A percentile compares a stretch with the other conserved stretches of the same genome.
Conservation (phyloP, 2,797 vertebrate species). For the Hafferia zeledoni region DNA sequence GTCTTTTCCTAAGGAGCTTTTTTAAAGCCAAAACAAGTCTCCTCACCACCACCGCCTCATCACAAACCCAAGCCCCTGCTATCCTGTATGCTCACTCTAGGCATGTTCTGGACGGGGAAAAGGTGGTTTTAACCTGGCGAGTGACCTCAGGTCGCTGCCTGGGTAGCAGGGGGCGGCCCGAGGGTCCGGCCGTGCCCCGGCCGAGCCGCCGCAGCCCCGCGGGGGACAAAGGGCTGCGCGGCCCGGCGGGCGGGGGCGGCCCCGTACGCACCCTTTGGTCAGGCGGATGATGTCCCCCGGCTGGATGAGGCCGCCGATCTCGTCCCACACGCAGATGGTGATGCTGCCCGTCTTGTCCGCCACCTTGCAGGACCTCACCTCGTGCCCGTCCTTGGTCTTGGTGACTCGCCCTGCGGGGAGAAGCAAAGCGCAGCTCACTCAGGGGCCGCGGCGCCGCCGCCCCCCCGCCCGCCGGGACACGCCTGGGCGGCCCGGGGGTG, state of each 20-base stretch:
- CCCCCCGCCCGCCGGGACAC: background rate
- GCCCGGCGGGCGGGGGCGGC: background rate
- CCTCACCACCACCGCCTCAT: background rate
- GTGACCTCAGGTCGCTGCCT: background rate
- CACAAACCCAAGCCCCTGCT: background rate
- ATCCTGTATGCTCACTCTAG: background rate
- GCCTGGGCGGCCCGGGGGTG: background rate
- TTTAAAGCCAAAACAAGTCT: background rate
- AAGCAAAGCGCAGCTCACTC: slow-evolving; percentile 21
- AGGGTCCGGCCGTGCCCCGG: background rate
- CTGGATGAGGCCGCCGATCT: slow-evolving; percentile 94
- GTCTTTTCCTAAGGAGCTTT: background rate
- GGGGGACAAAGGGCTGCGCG: background rate
- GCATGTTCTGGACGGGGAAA: background rate
- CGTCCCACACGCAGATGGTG: slow-evolving; percentile 97
- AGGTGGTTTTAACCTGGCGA: background rate
- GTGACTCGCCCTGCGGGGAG: slow-evolving; percentile 88
- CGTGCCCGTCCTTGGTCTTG: slow-evolving; percentile 98
- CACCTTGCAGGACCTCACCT: slow-evolving; percentile 97
- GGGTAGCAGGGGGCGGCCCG: background rate
- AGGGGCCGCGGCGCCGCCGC: background rate
- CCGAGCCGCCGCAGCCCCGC: background rate
- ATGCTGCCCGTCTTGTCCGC: slow-evolving; percentile 98
- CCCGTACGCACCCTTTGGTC: slow-evolving; percentile 89
- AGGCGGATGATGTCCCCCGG: slow-evolving; percentile 96